Evolutionary conservation across 2,113 vertebrate species (phyloP), one percentile per base, ranked within the genome.

Genomic region (Phalacrocorax aristotelis): DNA sequence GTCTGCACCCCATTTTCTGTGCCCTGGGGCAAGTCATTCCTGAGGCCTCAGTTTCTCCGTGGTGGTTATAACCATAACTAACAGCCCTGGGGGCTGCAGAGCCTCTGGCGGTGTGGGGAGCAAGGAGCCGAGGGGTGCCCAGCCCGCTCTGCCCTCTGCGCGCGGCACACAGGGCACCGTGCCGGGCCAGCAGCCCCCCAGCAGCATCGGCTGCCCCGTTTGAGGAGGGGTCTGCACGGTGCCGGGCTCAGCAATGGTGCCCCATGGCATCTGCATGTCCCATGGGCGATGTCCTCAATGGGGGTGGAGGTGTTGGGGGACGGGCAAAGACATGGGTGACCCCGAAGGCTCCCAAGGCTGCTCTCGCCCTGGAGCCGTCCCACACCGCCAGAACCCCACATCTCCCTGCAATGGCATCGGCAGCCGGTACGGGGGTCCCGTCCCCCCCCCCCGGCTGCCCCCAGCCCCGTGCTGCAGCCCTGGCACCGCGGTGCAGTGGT

Each of bases 341-440:
- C 91, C 26, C 5, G 0, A 15, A 42, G 7, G 2, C 21, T 29
- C 19, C 66, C 5, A 7, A 7, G 38, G 81, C 29, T 26, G 9
- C 20, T 7, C 52, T 49, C 7, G 0, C 20, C 58, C 65, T 8
- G 66, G 16, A n/a, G n/a, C 66, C 66, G 1, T 2, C 84, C 46
- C 42, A 9, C 2, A 0, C 17, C 0, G 3, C 13, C 2, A 5
- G 25, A n/a, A 26, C 55, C 55, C 34, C 60, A 2, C 21, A 3
- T 52, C 30, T n/a, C 38, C 36, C 71, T 5, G 2, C 15, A 4
- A 11, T 0, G 15, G 13, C 15, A 38, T 25, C 27, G 0, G 57
- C 52, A 83, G 8, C 3, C 1, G 3, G 38, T 48, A 12, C 2
- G 22, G 68, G 58, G 92, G 81, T 86, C 80, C 79, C 18, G 9